A percentile compares a stretch with the other conserved stretches of the same genome.
Evolutionary conservation across 2,888 invertebrate genomes (phyloP).

Genomic region (Perithous albicinctus): DNA sequence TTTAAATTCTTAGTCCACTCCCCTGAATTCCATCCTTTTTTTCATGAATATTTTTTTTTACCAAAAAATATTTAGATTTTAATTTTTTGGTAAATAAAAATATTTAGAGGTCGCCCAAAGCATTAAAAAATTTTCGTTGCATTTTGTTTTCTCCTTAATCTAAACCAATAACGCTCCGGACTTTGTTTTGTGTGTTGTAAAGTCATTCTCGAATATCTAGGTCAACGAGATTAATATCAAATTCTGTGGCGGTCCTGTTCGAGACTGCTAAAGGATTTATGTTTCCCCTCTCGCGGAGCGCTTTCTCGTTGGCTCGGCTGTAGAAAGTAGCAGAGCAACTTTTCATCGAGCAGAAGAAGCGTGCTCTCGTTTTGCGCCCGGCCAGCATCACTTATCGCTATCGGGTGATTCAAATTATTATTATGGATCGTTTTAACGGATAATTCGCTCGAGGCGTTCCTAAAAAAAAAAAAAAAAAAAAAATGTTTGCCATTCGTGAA

Average conservation of each 20-base stretch:
- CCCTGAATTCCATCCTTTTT: too few species aligned
- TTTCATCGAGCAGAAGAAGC: conserved; percentile 68
- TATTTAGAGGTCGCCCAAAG: too few species aligned
- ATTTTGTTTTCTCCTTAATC: not conserved
- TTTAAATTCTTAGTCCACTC: too few species aligned
- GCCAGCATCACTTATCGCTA: conserved; percentile 44
- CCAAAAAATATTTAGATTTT: too few species aligned
- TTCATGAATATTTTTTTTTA: too few species aligned
- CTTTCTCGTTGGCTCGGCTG: conserved; percentile 71
- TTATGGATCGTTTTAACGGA: not conserved
- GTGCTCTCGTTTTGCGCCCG: conserved; percentile 72
- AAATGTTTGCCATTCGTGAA: too few species aligned
- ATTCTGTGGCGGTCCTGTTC: conserved; percentile 27
- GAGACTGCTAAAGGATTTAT: conserved; percentile 36
- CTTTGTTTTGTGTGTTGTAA: not conserved
- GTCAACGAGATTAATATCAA: conserved; percentile 50
- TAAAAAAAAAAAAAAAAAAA: too few species aligned
- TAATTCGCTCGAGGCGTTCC: not conserved
- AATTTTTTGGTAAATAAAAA: too few species aligned
- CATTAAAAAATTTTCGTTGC: too few species aligned
- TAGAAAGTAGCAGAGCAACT: conserved; percentile 78
- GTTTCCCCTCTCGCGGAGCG: conserved; percentile 17
- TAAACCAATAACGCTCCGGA: not conserved
- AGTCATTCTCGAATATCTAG: conserved; percentile 44
- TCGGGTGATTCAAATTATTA: not conserved